Evolutionary conservation across 2,888 invertebrate genomes (phyloP).

Genomic region (Steinernema hermaphroditum): DNA sequence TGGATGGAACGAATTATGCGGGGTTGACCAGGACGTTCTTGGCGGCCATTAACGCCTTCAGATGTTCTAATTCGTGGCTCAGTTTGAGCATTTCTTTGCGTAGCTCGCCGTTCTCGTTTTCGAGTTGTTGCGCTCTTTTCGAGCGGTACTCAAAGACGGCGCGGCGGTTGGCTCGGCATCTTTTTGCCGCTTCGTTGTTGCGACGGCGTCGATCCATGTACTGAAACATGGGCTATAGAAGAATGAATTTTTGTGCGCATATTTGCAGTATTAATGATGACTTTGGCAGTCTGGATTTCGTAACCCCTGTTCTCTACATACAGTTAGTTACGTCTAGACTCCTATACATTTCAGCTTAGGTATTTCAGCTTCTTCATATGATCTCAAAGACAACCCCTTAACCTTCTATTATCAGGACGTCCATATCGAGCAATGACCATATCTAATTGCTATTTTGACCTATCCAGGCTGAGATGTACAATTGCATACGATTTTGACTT

Average conservation of each 20-base stretch:
- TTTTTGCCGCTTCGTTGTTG: conserved; percentile 70
- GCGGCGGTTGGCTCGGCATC: conserved; percentile 69
- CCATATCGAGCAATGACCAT: too few relatives aligned
- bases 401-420: too few relatives aligned
- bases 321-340: neutral
- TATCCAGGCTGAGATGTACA: too few relatives aligned
- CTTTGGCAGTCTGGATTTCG: too few relatives aligned
- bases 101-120: conserved; percentile 68
- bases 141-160: conserved; percentile 67
- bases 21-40: conserved; percentile 33
- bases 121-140: conserved; percentile 67
- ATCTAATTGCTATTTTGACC: too few relatives aligned
- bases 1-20: neutral
- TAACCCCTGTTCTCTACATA: too few relatives aligned
- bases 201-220: conserved; percentile 69
- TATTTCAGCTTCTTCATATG: too few relatives aligned
- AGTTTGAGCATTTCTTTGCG: conserved; percentile 53
- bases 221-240: conserved; percentile 46
- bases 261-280: too few relatives aligned
- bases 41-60: conserved; percentile 47
- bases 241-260: too few relatives aligned
- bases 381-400: neutral
- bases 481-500: too few relatives aligned
- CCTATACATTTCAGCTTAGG: neutral
- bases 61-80: conserved; percentile 48